A percentile compares a stretch with the other conserved stretches of the same genome.
These are phyloP conservation scores for Aphidius colemani DNA, from an alignment of 2,888 invertebrate species.

Conservation along the genomic window DNA sequence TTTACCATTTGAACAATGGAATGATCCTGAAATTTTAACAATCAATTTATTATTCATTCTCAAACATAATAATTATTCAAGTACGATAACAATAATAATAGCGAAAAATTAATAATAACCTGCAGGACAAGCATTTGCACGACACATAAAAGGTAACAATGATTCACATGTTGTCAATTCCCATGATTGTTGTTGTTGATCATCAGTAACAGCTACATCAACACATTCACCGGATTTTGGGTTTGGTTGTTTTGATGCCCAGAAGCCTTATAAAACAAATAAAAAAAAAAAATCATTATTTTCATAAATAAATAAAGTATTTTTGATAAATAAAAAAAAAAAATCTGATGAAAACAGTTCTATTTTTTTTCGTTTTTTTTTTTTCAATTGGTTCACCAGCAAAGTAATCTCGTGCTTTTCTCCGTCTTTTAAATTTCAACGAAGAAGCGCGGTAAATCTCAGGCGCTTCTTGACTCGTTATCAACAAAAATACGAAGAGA, in stretches of 20 bases:
- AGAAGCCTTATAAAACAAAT: constrained; percentile 70
- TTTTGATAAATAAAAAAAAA: too few relatives aligned
- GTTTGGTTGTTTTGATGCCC: constrained; percentile 89
- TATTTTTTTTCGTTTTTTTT: too few relatives aligned
- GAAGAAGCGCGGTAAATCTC: too few relatives aligned
- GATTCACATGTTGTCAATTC: constrained; percentile 93
- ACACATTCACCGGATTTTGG: constrained; percentile 90
- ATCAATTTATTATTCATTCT: neutral
- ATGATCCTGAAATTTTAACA: constrained; percentile 67
- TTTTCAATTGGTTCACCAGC: too few relatives aligned
- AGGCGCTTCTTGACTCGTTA: too few relatives aligned
- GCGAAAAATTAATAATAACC: constrained; percentile 61
- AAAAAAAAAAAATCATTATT: neutral
- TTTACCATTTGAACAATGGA: constrained; percentile 90
- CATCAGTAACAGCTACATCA: constrained; percentile 70
- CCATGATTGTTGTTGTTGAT: constrained; percentile 82
- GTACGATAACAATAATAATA: neutral
- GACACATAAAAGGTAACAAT: constrained; percentile 92
- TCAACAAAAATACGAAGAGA: too few relatives aligned
- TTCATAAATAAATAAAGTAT: too few relatives aligned
- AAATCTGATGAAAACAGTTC: too few relatives aligned
- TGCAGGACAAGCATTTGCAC: constrained; percentile 85
- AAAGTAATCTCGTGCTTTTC: too few relatives aligned
- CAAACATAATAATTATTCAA: neutral
- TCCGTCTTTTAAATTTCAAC: too few relatives aligned